These are phyloP conservation scores for Hermaeophaga mercurialis DNA, from an alignment of 2,888 invertebrate species.

Conservation along the genomic window DNA sequence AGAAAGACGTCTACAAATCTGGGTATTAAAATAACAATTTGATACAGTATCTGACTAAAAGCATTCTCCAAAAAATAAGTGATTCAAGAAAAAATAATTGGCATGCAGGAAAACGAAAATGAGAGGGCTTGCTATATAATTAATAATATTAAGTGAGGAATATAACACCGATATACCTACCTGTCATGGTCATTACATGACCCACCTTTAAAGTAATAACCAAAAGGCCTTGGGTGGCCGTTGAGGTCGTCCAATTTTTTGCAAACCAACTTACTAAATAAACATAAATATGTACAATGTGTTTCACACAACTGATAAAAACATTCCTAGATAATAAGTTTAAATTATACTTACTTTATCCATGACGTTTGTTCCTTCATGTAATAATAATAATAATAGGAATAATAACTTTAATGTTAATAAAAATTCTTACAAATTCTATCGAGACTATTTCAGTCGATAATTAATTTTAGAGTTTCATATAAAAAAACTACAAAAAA, in stretches of 20 bases:
- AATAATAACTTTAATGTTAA: too few species aligned
- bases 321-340: too few species aligned
- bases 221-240: constrained; percentile 31
- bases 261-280: too few species aligned
- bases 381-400: too few species aligned
- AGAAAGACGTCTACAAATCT: constrained; percentile 26
- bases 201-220: constrained; percentile 23
- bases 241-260: constrained; percentile 23
- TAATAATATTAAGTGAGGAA: constrained; percentile 45
- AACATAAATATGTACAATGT: too few species aligned
- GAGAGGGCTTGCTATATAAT: constrained; percentile 44
- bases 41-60: constrained; percentile 29
- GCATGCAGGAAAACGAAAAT: constrained; percentile 35
- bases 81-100: constrained; percentile 32
- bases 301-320: too few species aligned
- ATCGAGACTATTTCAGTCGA: too few species aligned
- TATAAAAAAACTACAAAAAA: too few species aligned
- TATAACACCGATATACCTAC: constrained; percentile 43
- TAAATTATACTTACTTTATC: too few species aligned
- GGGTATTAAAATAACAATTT: constrained; percentile 25
- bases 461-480: too few species aligned
- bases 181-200: constrained; percentile 28
- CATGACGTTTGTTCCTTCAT: too few species aligned
- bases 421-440: too few species aligned
- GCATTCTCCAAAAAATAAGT: constrained; percentile 32